phyloP scores from a whole-genome alignment of 1,140 invertebrate species.

The Drosophila arawakana region DNA sequence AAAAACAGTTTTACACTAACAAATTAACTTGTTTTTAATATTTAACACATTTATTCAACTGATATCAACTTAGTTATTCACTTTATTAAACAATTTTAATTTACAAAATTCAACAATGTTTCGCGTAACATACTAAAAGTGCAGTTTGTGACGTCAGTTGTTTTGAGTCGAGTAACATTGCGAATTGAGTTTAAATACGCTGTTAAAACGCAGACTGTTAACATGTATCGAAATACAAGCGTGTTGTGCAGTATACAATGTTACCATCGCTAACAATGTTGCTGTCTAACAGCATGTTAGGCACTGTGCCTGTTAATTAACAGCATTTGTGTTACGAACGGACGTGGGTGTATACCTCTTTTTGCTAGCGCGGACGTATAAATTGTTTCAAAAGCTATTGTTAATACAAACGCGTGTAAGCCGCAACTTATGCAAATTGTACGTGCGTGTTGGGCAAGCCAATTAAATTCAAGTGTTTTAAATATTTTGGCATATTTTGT shows the following conservation, averaged over 20 bases:
- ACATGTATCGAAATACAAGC: constrained; percentile 37
- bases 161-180: background rate
- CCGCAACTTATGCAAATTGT: constrained; percentile 41
- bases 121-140: background rate
- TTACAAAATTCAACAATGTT: background rate
- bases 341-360: constrained; percentile 56
- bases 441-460: constrained; percentile 37
- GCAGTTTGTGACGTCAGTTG: constrained; percentile 31
- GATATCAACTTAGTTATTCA: background rate
- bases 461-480: constrained; percentile 32
- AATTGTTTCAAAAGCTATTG: constrained; percentile 36
- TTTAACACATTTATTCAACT: background rate
- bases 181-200: background rate
- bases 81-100: background rate
- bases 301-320: constrained; percentile 39
- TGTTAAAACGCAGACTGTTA: background rate
- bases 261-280: constrained; percentile 4
- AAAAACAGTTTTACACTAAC: background rate
- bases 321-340: constrained; percentile 57
- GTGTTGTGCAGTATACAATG: constrained; percentile 4
- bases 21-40: background rate
- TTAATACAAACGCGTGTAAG: constrained; percentile 45
- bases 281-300: constrained; percentile 32
- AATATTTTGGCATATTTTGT: constrained; percentile 39
- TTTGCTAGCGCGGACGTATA: constrained; percentile 49